Conservation (phyloP, 2,888 invertebrate genomes). For the Sialis lutaria region DNA sequence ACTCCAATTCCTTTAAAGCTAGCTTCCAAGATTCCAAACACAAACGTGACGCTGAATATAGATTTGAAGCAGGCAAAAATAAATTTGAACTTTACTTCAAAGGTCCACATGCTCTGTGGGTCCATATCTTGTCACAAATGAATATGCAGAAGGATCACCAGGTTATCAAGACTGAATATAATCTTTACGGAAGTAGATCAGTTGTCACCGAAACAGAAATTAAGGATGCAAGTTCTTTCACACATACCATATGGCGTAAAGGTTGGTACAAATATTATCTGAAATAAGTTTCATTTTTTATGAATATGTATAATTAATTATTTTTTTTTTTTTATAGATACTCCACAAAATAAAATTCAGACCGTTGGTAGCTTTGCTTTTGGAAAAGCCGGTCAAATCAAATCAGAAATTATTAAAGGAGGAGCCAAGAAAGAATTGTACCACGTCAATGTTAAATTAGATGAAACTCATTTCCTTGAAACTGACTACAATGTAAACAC, state of each 20-base stretch:
- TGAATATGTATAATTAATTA: not conserved
- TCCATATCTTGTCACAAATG: constrained; percentile 31
- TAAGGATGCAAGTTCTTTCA: constrained; percentile 38
- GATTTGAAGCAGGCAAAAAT: constrained; percentile 12
- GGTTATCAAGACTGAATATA: constrained; percentile 30
- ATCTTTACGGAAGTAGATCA: constrained; percentile 33
- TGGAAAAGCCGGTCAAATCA: constrained; percentile 41
- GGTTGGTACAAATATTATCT: constrained; percentile 19
- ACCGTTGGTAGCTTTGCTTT: constrained; percentile 36
- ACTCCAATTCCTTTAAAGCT: constrained; percentile 19
- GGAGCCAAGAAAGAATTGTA: constrained; percentile 38
- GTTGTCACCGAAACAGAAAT: constrained; percentile 28
- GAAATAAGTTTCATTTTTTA: not conserved
- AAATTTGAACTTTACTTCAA: constrained; percentile 16
- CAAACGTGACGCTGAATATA: constrained; percentile 17
- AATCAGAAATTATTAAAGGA: constrained; percentile 33
- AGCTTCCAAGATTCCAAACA: constrained; percentile 23
- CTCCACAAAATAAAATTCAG: constrained; percentile 32
- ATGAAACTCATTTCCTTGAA: constrained; percentile 43
- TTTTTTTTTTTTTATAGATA: constrained; percentile 15
- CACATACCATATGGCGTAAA: constrained; percentile 31
- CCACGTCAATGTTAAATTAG: constrained; percentile 37
- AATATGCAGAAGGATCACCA: constrained; percentile 31
- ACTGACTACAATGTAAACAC: constrained; percentile 39
- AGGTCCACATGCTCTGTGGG: constrained; percentile 30